Percentiles rank a stretch among this genome's conserved stretches.
phyloP scores from a whole-genome alignment of 2,888 invertebrate genomes.

The Archaeoteleia sp. region DNA sequence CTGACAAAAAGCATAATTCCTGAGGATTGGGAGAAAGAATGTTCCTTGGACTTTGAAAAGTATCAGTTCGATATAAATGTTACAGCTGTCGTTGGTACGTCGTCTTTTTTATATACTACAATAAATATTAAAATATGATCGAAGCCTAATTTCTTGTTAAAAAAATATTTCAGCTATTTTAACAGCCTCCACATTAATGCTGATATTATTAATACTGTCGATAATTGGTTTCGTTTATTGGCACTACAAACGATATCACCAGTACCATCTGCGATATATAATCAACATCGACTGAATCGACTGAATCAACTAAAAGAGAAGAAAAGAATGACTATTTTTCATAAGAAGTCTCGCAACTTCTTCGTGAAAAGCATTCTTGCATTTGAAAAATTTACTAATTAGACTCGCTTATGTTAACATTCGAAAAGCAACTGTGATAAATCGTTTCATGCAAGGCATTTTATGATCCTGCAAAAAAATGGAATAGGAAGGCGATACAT shows the following conservation, averaged over 20 bases:
- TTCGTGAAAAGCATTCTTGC: too few relatives aligned
- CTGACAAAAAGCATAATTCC: too few relatives aligned
- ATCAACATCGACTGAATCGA: slow-evolving; percentile 46
- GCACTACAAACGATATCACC: slow-evolving; percentile 66
- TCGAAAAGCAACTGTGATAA: slow-evolving; percentile 26
- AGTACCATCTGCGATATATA: slow-evolving; percentile 67
- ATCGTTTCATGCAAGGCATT: slow-evolving; percentile 5
- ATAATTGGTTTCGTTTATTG: slow-evolving; percentile 68
- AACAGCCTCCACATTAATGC: slow-evolving; percentile 64
- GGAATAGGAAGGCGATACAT: background rate
- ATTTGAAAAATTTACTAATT: background rate
- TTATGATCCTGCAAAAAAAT: background rate
- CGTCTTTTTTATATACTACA: background rate
- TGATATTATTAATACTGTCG: slow-evolving; percentile 63
- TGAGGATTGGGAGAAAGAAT: slow-evolving; percentile 82
- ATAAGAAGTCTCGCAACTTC: slow-evolving; percentile 7
- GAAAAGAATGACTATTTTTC: too few relatives aligned
- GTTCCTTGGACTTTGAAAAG: slow-evolving; percentile 68
- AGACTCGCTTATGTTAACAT: slow-evolving; percentile 9
- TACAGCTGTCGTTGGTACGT: slow-evolving; percentile 65
- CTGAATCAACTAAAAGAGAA: too few relatives aligned
- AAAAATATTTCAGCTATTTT: slow-evolving; percentile 69
- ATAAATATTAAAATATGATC: background rate
- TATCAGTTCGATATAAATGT: slow-evolving; percentile 59
- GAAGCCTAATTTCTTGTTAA: too few relatives aligned